These are phyloP conservation scores for Hemiscyllium ocellatum DNA, from an alignment of 2,113 vertebrate species.

Conservation along the genomic window DNA sequence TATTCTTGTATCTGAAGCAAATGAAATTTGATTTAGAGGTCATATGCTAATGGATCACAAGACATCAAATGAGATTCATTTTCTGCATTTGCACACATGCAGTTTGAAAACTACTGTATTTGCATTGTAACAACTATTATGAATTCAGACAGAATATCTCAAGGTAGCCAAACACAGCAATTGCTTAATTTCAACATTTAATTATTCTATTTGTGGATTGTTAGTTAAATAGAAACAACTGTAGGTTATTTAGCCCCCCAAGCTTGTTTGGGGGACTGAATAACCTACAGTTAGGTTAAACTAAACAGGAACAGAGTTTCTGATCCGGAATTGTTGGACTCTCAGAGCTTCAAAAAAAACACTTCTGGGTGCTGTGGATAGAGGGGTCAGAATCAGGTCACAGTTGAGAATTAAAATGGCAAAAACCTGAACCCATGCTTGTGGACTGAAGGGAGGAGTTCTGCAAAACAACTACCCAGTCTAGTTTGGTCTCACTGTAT, in stretches of 20 bases:
- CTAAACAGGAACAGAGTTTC: no score
- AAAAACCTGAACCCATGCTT: no score
- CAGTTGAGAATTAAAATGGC: no score
- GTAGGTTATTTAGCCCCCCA: background rate
- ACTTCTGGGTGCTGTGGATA: no score
- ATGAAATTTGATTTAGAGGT: background rate
- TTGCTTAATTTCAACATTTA: background rate
- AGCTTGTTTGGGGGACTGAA: background rate
- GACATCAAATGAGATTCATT: background rate
- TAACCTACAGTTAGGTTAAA: no score
- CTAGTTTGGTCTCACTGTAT: no score
- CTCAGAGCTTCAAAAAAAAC: no score
- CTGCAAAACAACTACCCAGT: no score
- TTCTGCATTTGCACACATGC: conserved; percentile 34
- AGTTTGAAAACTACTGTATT: background rate
- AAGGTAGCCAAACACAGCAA: no score
- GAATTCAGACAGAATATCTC: background rate
- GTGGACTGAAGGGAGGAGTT: no score
- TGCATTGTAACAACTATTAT: background rate
- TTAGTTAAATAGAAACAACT: background rate
- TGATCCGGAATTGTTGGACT: no score
- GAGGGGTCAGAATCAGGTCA: no score
- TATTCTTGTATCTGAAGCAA: conserved; percentile 78
- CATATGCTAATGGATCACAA: background rate
- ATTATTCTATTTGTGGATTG: background rate